These are phyloP conservation scores for Lagopus muta DNA, from an alignment of 2,113 vertebrate genomes.

Conservation along the genomic window DNA sequence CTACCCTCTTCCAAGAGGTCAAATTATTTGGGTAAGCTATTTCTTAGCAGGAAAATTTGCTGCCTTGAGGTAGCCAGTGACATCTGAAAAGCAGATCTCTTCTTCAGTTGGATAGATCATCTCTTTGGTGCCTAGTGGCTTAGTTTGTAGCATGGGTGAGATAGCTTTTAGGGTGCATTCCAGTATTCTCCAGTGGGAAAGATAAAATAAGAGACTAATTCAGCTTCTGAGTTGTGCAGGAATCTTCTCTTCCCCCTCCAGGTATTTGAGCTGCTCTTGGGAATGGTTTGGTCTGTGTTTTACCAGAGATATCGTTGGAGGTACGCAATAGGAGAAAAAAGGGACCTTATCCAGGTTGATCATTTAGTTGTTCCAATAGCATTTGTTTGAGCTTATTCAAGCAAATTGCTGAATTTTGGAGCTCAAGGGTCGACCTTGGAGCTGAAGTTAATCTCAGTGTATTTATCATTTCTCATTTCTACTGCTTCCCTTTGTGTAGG, in stretches of 20 bases:
- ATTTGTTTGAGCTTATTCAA: background rate
- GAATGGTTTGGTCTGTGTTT: background rate
- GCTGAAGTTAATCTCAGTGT: background rate
- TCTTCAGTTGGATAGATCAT: background rate
- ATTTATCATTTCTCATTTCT: slow-evolving; percentile 1
- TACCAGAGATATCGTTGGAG: background rate
- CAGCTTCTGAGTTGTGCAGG: background rate
- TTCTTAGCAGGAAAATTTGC: background rate
- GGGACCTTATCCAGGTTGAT: background rate
- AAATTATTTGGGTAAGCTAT: background rate
- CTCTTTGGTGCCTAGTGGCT: background rate
- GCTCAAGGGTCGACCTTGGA: background rate
- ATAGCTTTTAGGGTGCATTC: background rate
- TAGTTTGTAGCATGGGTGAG: background rate
- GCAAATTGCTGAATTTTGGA: background rate
- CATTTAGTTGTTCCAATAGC: background rate
- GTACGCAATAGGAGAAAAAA: fast-evolving
- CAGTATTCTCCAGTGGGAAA: background rate
- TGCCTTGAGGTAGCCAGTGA: background rate
- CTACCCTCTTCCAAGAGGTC: background rate
- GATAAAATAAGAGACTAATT: slow-evolving; percentile 8
- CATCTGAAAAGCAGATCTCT: background rate
- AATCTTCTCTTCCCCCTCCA: background rate
- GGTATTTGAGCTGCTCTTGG: background rate
- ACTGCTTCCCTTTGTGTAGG: background rate